These are phyloP conservation scores for Rhodeus uyekii DNA, from an alignment of 2,797 vertebrate genomes.

Conservation along the genomic window DNA sequence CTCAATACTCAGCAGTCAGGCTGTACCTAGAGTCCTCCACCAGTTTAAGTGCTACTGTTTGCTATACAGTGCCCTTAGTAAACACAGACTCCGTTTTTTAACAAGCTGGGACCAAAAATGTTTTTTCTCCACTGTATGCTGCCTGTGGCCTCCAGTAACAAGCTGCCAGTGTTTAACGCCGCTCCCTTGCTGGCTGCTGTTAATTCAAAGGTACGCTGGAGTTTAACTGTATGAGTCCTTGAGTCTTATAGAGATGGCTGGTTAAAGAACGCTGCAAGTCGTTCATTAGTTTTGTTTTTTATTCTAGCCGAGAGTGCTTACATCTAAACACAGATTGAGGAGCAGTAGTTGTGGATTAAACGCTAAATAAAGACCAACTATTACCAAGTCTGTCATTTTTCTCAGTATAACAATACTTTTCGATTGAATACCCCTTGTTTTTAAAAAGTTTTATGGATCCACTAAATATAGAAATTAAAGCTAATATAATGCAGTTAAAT, in stretches of 20 bases:
- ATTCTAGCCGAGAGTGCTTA: constrained; percentile 4
- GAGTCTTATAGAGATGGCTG: constrained; percentile 22
- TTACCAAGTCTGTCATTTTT: background rate
- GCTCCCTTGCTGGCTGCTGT: constrained; percentile 30
- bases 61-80: constrained; percentile 57
- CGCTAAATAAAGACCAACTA: constrained; percentile 16
- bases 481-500: constrained; percentile 3
- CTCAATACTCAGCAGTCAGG: constrained; percentile 54
- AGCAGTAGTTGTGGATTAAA: constrained; percentile 18
- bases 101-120: constrained; percentile 57
- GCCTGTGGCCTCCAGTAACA: constrained; percentile 56
- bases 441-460: background rate
- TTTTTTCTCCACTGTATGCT: constrained; percentile 42
- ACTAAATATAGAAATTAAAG: background rate
- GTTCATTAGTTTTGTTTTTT: constrained; percentile 30
- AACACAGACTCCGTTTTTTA: constrained; percentile 59
- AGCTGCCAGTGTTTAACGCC: constrained; percentile 53
- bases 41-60: constrained; percentile 63
- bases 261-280: constrained; percentile 16
- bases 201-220: constrained; percentile 55
- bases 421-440: background rate
- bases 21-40: constrained; percentile 58
- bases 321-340: constrained; percentile 28
- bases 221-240: constrained; percentile 41
- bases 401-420: constrained; percentile 5